These are phyloP conservation scores for Paguma larvata DNA, from an alignment of 2,797 vertebrate genomes.

Conservation along the genomic window DNA sequence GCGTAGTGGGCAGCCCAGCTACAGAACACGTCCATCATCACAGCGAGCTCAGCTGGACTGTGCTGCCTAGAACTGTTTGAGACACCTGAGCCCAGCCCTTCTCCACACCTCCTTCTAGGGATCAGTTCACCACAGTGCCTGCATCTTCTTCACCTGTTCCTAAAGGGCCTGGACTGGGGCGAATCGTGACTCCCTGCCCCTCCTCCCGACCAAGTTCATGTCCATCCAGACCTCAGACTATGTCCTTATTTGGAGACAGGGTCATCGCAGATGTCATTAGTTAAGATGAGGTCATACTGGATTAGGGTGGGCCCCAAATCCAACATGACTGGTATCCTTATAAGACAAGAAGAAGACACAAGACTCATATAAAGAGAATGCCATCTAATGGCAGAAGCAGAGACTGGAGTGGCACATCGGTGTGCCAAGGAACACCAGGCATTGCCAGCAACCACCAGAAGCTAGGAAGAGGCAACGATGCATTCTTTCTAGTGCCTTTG, in stretches of 20 bases:
- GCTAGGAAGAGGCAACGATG: background rate
- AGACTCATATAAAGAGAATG: background rate
- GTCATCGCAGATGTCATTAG: background rate
- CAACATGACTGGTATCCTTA: background rate
- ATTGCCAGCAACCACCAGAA: background rate
- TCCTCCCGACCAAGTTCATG: background rate
- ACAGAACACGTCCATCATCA: background rate
- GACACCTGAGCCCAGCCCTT: background rate
- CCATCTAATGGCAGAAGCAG: background rate
- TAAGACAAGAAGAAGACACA: background rate
- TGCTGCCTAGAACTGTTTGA: background rate
- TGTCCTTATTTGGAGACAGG: constrained; percentile 1
- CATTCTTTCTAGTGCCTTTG: background rate
- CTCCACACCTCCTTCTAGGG: background rate
- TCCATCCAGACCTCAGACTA: background rate
- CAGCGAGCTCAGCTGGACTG: background rate
- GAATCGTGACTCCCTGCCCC: background rate
- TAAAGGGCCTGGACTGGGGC: background rate
- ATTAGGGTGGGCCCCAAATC: background rate
- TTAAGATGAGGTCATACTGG: background rate
- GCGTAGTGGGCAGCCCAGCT: background rate
- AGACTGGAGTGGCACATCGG: accelerated
- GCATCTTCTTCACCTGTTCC: background rate
- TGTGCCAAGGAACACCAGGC: background rate
- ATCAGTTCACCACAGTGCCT: background rate